Evolutionary conservation across 2,113 vertebrate species (phyloP), one percentile per base, ranked within the genome.

Genomic region (Callopanchax toddi): DNA sequence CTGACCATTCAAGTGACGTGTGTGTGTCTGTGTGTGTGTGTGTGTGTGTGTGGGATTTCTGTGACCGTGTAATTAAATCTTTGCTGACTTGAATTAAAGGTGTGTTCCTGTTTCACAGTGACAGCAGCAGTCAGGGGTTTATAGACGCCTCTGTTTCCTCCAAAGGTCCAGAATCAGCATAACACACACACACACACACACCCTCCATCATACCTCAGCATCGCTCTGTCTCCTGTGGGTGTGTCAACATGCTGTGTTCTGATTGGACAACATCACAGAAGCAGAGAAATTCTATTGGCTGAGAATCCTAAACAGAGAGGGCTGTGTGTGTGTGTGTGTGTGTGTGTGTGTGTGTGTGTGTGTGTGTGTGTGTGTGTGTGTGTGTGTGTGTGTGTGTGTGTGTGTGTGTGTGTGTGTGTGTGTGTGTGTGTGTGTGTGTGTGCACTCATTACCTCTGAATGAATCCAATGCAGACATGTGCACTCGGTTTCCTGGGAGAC

Each of bases 41-140:
- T 61, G 58, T n/a, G 43, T 22, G 57, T 17, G n/a, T 69, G 55
- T 56, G 60, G 58, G 69, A 72, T 84, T 78, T 71, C 71, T 78
- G 77, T 8, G n/a, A n/a, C n/a, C n/a, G 49, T 86, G 85, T 86
- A 84, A 89, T 85, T 77, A 84, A 87, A 87, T 84, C 78, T 79
- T 77, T 85, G 83, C 86, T 87, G 86, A 89, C 83, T 69, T 79
- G 74, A 53, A 64, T 23, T 45, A 64, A 50, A 72, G 71, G 79
- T 83, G 71, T 79, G 85, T 87, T 82, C 67, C 74, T 79, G 78
- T 78, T 86, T 82, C 60, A 79, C 12, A 6, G 71, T 54, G 78
- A 76, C 81, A 73, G 82, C 82, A 80, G 78, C 74, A 84, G 82
- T 82, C 83, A 72, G 71, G 53, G 77, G 29, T 32, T 58, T 74